Evolutionary conservation across 1,140 invertebrate genomes (phyloP), one percentile per base, ranked within the genome.

Genomic region (Bradysia coprophila): DNA sequence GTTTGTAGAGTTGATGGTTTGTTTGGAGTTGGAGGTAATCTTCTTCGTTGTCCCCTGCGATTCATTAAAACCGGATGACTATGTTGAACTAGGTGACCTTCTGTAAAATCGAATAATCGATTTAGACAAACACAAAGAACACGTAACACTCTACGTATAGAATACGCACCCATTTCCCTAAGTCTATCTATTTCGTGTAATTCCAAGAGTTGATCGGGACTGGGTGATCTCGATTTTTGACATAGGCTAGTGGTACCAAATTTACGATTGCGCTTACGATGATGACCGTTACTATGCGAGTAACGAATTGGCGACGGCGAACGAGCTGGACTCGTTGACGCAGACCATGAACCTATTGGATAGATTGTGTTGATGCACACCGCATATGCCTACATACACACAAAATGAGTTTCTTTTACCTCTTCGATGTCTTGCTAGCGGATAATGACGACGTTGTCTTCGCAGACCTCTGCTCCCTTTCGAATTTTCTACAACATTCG

Each of bases 1-100:
- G 84, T 67, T 57, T 83, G 81, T 49, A 87, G 62, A 39, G 79
- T 84, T 57, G 85, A 89, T 49, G 87, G 87, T 61, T 93, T 91
- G 56, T 79, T 87, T 31, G 90, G 88, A 42, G 87, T 92, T 38
- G 84, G 78, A 16, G 89, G 88, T 48, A 91, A 64, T 47, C 78
- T 69, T 43, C 86, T 68, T 23, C 82, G 78, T 48, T 77, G 75
- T 44, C 76, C 73, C 21, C 82, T 66, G 40, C 77, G 65, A 21
- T 75, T 73, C 13, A 71, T 71, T 54, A 84, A 63, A 49, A 81
- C 75, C 42, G 81, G 79, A 60, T 78, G 78, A 51, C 74, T 80
- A 54, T 78, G 73, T 57, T 78, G 74, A 56, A 68, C 57, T 51
- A 63, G 57, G 16, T 54, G 46, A 46, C 54, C 55, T 55, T 57